These are phyloP conservation scores for Zele albiditarsus DNA, from an alignment of 2,888 invertebrate species.

Conservation along the genomic window DNA sequence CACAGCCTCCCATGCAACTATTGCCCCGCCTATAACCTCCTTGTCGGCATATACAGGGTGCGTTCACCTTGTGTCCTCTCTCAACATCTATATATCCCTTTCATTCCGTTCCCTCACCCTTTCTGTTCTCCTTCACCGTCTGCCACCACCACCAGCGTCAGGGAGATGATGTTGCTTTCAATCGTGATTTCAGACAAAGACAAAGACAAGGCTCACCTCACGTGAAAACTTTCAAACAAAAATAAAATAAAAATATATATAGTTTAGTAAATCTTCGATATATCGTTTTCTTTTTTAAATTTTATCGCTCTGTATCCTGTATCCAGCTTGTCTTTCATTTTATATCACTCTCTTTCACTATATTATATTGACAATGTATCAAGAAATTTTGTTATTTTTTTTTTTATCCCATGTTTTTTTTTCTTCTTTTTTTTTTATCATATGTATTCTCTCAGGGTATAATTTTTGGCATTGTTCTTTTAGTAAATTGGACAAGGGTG, in stretches of 20 bases:
- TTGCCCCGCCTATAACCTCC: slow-evolving; percentile 26
- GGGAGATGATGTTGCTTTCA: not conserved
- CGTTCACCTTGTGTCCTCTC: slow-evolving; percentile 33
- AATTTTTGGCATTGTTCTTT: slow-evolving; percentile 1
- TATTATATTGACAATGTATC: not conserved
- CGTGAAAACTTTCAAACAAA: not conserved
- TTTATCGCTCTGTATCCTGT: not conserved
- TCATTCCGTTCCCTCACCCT: not conserved
- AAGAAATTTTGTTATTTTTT: not conserved
- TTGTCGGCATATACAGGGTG: slow-evolving; percentile 24
- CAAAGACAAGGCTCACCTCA: not conserved
- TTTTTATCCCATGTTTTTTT: not conserved
- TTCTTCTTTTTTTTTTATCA: not conserved
- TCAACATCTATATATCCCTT: slow-evolving; percentile 14
- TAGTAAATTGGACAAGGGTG: not conserved
- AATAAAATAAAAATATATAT: not conserved
- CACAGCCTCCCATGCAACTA: slow-evolving; percentile 39
- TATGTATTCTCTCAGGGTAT: not conserved
- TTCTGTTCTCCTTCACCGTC: not conserved
- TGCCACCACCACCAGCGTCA: too few relatives aligned
- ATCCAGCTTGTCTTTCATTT: not conserved
- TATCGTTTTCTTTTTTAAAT: not conserved
- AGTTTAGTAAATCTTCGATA: slow-evolving; percentile 4
- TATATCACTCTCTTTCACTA: not conserved
- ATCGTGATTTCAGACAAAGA: not conserved